Base-by-base conservation (phyloP, 2,113 vertebrate species). In the Mugil cephalus region DNA sequence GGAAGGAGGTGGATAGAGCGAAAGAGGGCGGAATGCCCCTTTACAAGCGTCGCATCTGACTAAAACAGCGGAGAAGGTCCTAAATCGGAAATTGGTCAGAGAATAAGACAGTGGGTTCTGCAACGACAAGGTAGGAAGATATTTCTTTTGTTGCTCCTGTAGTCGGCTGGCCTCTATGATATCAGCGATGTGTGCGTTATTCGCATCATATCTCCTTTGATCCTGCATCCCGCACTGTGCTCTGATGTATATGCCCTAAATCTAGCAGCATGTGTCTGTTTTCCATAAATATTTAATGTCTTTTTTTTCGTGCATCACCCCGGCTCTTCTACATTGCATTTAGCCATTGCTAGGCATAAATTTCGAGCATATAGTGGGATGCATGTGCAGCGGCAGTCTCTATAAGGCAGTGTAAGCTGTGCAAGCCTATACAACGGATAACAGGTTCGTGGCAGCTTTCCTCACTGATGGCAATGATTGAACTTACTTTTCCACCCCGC, bases 11-110 rank as follows among this genome's bases (percentile, higher is more conserved):
- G 73, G 60, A 46, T 11, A 21, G 50, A 53, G 47, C 15, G 30
- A 48, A 36, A 65, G 75, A 78, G 81, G 85, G 87, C 77, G 87
- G 85, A 87, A 86, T 90, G 85, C 80, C 81, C 85, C 89, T 89
- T 84, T 79, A 80, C 78, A 58, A 51, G 83, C 87, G 87, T 82
- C 87, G 91, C 89, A 87, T 88, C 86, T 84, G 83, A 90, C 78
- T 78, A 73, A 74, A 79, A 73, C 79, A 66, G 77, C 48, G 62
- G 74, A 79, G 78, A 39, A 40, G 76, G 82, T 83, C 78, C 68
- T 72, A 66, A 73, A 84, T 74, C 66, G 39, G 54, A 58, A 74
- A 79, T 13, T 34, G 79, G 69, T 78, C 61, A 48, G 63, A 58
- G 69, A 64, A 61, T 17, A 62, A 66, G 48, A 80, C 79, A 46